Conservation (phyloP, 2,113 vertebrate species). For the Ceyx margarethae region DNA sequence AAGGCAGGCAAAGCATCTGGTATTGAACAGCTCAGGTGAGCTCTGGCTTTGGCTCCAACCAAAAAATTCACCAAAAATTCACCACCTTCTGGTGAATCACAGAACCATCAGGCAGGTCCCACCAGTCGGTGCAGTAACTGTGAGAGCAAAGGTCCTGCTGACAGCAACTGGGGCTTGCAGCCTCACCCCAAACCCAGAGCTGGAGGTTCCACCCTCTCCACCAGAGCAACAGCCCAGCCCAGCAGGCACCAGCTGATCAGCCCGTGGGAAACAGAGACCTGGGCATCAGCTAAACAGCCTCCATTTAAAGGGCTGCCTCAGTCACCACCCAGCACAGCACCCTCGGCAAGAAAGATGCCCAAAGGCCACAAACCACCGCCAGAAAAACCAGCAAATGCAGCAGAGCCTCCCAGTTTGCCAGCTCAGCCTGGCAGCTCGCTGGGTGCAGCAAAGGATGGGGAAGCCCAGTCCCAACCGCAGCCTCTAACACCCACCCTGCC, state of each 20-base stretch:
- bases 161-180: neutral
- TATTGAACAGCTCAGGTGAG: accelerated
- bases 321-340: neutral
- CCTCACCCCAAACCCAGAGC: neutral
- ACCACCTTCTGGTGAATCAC: neutral
- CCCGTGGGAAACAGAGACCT: neutral
- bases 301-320: neutral
- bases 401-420: neutral
- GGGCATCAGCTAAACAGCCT: accelerated
- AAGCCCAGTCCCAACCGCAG: neutral
- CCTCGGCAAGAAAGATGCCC: neutral
- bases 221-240: neutral
- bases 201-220: neutral
- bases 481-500: neutral
- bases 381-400: neutral
- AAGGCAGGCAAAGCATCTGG: neutral
- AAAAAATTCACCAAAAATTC: too few species aligned
- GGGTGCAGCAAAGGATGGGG: neutral
- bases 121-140: accelerated
- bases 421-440: neutral
- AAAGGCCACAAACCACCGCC: neutral
- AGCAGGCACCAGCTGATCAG: neutral
- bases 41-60: neutral
- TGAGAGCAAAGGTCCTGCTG: neutral
- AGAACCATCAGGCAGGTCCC: neutral